Percentiles rank a stretch among this genome's conserved stretches.
Conservation (phyloP, 2,888 invertebrate species). For the Stratiomys singularior region DNA sequence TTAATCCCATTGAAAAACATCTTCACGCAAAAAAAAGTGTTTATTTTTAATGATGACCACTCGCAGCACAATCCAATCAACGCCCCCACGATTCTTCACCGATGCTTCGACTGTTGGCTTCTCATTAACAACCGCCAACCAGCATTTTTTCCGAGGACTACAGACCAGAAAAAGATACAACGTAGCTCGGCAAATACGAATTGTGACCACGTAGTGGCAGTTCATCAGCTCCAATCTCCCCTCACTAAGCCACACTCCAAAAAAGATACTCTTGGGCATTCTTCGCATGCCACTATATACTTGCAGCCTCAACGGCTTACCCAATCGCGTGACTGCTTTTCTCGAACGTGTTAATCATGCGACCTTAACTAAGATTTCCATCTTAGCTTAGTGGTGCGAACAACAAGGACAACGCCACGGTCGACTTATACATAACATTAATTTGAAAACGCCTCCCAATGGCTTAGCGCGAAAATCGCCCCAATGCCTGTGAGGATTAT, state of each 20-base stretch:
- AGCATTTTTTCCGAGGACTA: conserved; percentile 1
- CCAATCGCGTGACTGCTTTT: conserved; percentile 10
- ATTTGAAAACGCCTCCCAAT: conserved; percentile 34
- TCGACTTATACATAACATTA: neutral
- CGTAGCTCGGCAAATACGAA: neutral
- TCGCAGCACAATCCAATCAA: conserved; percentile 5
- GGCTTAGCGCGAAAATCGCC: neutral
- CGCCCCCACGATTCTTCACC: conserved; percentile 33
- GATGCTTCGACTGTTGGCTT: neutral
- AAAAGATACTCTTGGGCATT: neutral
- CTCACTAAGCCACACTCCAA: neutral
- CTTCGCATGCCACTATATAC: conserved; percentile 18
- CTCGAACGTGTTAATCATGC: conserved; percentile 20
- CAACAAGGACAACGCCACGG: conserved; percentile 22
- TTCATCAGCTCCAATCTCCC: neutral
- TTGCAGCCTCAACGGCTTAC: neutral
- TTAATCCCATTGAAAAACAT: too few relatives aligned
- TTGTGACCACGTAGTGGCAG: neutral
- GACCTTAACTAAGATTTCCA: neutral
- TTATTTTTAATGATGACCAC: conserved; percentile 38
- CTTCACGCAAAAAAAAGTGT: conserved; percentile 13
- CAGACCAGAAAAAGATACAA: neutral
- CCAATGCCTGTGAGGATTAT: neutral
- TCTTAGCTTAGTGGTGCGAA: neutral
- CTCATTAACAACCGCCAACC: conserved; percentile 42